Conservation (phyloP, 2,888 invertebrate genomes). For the Halocaridina rubra region DNA sequence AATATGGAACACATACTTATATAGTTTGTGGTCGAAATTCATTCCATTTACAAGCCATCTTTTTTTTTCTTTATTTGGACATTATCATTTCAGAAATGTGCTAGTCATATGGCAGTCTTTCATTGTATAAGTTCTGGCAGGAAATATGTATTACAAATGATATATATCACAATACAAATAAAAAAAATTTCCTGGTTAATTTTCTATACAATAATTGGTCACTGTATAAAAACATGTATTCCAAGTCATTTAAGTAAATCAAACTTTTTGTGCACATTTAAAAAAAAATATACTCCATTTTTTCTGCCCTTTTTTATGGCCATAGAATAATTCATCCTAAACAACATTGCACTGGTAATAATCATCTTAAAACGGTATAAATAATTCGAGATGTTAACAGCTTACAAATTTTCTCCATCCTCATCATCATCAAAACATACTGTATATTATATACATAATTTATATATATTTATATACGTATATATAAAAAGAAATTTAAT, state of each 20-base stretch:
- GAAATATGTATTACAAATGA: slow-evolving; percentile 55
- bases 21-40: slow-evolving; percentile 55
- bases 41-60: slow-evolving; percentile 42
- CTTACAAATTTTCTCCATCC: too few relatives aligned
- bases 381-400: too few relatives aligned
- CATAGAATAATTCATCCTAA: too few relatives aligned
- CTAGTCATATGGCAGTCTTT: slow-evolving; percentile 43
- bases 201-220: slow-evolving; percentile 40
- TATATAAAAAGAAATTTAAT: slow-evolving; percentile 2
- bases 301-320: too few relatives aligned
- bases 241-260: too few relatives aligned
- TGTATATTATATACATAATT: slow-evolving; percentile 13
- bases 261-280: too few relatives aligned
- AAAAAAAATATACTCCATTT: too few relatives aligned
- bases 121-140: slow-evolving; percentile 46
- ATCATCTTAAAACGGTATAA: too few relatives aligned
- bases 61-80: slow-evolving; percentile 48
- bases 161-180: slow-evolving; percentile 57
- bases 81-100: slow-evolving; percentile 28
- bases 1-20: slow-evolving; percentile 58
- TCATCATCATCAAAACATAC: too few relatives aligned
- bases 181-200: slow-evolving; percentile 15
- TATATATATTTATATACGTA: slow-evolving; percentile 17
- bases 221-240: slow-evolving; percentile 41
- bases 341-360: background rate